Base-by-base conservation (phyloP, 2,113 vertebrate species). In the Nerophis lumbriciformis region DNA sequence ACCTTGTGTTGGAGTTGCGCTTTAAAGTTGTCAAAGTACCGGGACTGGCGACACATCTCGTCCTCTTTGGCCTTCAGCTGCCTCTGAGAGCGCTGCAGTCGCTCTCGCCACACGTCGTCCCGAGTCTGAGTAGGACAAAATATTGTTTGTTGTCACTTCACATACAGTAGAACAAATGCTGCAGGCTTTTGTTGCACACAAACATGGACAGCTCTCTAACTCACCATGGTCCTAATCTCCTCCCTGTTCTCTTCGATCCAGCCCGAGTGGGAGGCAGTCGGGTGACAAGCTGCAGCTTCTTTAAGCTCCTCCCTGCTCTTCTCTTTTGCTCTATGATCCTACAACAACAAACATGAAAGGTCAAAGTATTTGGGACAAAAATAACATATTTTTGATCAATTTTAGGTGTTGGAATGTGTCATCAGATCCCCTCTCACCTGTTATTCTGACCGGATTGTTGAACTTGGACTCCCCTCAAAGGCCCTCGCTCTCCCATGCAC, bases 11-110 rank as follows among this genome's bases (percentile, higher is more conserved):
- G 88, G 71, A 94, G 91, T 15, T 86, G 87, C 62, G 71, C 59
- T 76, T 92, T 90, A 77, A 89, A 90, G 81, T 88, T 90, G 67
- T 94, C 91, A 74, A 95, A 92, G 83, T 93, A 93, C 42, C 73
- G 83, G 5, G 85, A 88, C 65, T 94, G 94, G 38, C 65, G 85
- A 72, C 86, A 91, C 79, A 93, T 83, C 64, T 91, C 93, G 37
- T 91, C 85, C 39, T 93, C 91, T 84, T 92, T 92, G 65, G 63
- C 73, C 80, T 83, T 90, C 79, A 94, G 78, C 70, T 88, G 89
- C 66, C 86, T 73, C 76, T 90, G 91, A 74, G 90, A 89, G 73
- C 90, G 87, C 65, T 0, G 71, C 56, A 92, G 59, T 63, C 86
- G 85, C 54, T 87, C 71, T 65, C 88, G 88, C 83, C 90, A 91